A percentile compares a stretch with the other conserved stretches of the same genome.
Conservation (phyloP, 2,888 invertebrate genomes). For the Agriopis marginaria region DNA sequence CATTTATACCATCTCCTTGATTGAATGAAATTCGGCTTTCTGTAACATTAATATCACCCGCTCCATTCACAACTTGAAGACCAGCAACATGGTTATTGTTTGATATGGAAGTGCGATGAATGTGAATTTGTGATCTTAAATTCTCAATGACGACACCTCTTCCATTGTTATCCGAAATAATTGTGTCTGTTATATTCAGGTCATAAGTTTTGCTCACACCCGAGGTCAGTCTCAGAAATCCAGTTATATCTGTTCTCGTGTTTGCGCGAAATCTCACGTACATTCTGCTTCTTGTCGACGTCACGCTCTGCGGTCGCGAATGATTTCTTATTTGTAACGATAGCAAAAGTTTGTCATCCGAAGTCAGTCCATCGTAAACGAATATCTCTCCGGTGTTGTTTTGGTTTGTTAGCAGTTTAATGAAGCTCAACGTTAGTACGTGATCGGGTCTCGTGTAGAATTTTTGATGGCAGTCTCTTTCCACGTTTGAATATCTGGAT, state of each 20-base stretch:
- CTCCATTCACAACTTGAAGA: slow-evolving; percentile 95
- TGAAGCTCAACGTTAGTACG: slow-evolving; percentile 94
- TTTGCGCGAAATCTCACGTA: slow-evolving; percentile 92
- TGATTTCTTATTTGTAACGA: slow-evolving; percentile 92
- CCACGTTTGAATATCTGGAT: slow-evolving; percentile 89
- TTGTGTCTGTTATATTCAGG: slow-evolving; percentile 94
- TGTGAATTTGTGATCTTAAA: slow-evolving; percentile 94
- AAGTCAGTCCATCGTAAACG: slow-evolving; percentile 92
- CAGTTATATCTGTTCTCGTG: slow-evolving; percentile 89
- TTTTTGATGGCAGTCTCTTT: slow-evolving; percentile 92
- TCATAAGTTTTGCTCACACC: slow-evolving; percentile 93
- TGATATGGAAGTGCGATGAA: slow-evolving; percentile 93
- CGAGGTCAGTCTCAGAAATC: slow-evolving; percentile 92
- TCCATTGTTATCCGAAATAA: slow-evolving; percentile 95
- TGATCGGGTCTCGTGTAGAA: slow-evolving; percentile 93
- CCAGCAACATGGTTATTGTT: slow-evolving; percentile 97
- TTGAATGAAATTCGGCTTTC: slow-evolving; percentile 96
- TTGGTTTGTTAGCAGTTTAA: slow-evolving; percentile 91
- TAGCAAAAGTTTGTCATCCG: slow-evolving; percentile 90
- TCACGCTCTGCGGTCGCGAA: slow-evolving; percentile 95
- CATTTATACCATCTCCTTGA: slow-evolving; percentile 97
- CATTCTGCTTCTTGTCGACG: slow-evolving; percentile 92
- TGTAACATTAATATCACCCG: slow-evolving; percentile 97
- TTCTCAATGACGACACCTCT: slow-evolving; percentile 98
- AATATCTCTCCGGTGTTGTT: slow-evolving; percentile 91